Conservation (phyloP, 2,113 vertebrate genomes). For the Bubalus kerabau region DNA sequence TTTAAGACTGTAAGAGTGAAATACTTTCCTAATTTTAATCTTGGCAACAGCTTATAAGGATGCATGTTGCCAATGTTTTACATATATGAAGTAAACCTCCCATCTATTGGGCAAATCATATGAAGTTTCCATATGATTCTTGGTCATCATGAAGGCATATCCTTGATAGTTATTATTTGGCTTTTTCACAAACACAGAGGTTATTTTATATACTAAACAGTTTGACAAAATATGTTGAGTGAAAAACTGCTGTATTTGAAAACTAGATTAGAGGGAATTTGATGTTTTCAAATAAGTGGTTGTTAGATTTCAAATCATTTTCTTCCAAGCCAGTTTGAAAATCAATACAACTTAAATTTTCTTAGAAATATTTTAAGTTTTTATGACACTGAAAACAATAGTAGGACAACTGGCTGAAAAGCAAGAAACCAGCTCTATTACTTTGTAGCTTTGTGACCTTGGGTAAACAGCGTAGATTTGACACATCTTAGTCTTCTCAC, state of each 20-base stretch:
- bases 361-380: not conserved
- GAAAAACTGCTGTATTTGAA: slow-evolving; percentile 48
- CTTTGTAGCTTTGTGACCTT: not conserved
- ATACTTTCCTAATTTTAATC: not conserved
- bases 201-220: slow-evolving; percentile 22
- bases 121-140: not conserved
- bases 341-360: slow-evolving; percentile 6
- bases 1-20: not conserved
- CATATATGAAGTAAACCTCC: not conserved
- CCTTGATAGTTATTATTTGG: not conserved
- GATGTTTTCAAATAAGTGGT: slow-evolving; percentile 17
- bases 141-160: not conserved
- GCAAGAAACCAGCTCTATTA: not conserved
- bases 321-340: not conserved
- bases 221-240: slow-evolving; percentile 34
- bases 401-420: not conserved
- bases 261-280: slow-evolving; percentile 9
- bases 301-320: slow-evolving; percentile 17
- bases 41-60: not conserved
- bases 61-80: not conserved
- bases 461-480: not conserved
- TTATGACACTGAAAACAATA: not conserved
- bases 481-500: not conserved
- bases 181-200: not conserved
- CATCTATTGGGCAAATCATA: not conserved